Evolutionary conservation across 1,140 invertebrate species (phyloP).

Genomic region (Drosophila kohkoa): DNA sequence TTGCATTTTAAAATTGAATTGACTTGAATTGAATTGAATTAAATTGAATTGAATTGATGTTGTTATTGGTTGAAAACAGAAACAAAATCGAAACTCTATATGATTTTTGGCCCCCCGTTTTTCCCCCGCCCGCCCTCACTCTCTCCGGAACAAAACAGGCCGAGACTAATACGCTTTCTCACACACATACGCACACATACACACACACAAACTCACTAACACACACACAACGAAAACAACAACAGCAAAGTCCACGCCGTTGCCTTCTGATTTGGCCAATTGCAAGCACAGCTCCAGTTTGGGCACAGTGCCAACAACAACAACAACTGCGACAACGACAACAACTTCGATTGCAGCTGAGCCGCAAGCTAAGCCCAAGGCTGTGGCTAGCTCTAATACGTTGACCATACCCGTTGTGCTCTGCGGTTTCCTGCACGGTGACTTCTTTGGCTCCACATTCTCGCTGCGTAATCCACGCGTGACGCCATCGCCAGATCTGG

Average conservation of each 20-base stretch:
- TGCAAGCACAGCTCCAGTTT: slow-evolving; percentile 45
- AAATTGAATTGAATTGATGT: slow-evolving; percentile 63
- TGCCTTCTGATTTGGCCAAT: slow-evolving; percentile 40
- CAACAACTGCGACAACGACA: slow-evolving; percentile 6
- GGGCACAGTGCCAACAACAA: slow-evolving; percentile 23
- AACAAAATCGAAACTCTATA: slow-evolving; percentile 18
- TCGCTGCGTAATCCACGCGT: slow-evolving; percentile 64
- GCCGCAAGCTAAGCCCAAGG: slow-evolving; percentile 28
- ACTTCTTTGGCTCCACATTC: slow-evolving; percentile 75
- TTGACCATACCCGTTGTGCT: slow-evolving; percentile 80
- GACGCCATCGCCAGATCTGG: slow-evolving; percentile 53
- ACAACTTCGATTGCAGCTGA: background rate
- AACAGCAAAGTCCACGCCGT: slow-evolving; percentile 27
- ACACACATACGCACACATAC: slow-evolving; percentile 24
- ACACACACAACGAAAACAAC: slow-evolving; percentile 20
- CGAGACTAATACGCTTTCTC: slow-evolving; percentile 46
- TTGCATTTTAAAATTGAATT: slow-evolving; percentile 73
- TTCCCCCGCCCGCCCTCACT: background rate
- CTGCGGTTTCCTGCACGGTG: slow-evolving; percentile 78
- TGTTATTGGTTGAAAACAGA: slow-evolving; percentile 58
- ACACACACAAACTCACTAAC: background rate
- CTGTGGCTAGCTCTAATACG: slow-evolving; percentile 37
- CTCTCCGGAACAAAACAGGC: slow-evolving; percentile 18
- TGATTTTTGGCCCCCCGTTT: background rate
- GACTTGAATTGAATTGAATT: slow-evolving; percentile 42